phyloP scores from a whole-genome alignment of 2,113 vertebrate genomes.

The Cairina moschata region DNA sequence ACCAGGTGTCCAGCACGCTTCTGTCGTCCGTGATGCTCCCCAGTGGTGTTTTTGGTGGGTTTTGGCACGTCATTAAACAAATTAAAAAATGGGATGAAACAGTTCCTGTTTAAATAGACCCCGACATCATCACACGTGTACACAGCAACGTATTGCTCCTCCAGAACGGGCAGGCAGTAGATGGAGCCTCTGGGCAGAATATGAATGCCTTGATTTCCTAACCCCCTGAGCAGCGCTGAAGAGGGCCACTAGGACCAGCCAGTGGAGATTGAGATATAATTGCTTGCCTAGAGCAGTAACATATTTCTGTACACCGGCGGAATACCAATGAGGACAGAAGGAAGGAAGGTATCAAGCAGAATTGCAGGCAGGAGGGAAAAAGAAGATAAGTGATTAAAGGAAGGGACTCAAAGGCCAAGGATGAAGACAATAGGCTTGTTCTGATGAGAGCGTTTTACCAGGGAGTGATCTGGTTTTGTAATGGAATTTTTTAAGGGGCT shows the following conservation, averaged over 20 bases:
- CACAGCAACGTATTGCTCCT: conserved; percentile 19
- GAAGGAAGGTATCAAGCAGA: conserved; percentile 45
- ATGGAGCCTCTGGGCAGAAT: conserved; percentile 69
- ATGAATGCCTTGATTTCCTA: conserved; percentile 78
- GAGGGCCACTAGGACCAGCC: conserved; percentile 72
- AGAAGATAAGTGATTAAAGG: conserved; percentile 48
- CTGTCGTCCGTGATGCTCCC: background rate
- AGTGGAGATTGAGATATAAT: conserved; percentile 81
- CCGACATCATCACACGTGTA: conserved; percentile 46
- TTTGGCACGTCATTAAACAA: conserved; percentile 31
- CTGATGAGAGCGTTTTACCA: background rate
- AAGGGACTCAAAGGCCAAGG: conserved; percentile 3
- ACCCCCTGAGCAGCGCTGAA: conserved; percentile 63
- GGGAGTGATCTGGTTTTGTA: background rate
- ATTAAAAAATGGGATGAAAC: background rate
- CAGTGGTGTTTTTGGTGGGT: background rate
- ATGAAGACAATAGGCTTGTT: background rate
- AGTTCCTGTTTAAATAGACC: conserved; percentile 53
- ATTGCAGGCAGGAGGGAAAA: conserved; percentile 18
- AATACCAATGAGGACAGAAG: conserved; percentile 82
- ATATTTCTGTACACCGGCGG: conserved; percentile 75
- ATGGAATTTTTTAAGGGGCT: background rate
- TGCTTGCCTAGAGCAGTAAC: conserved; percentile 82
- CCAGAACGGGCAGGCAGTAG: conserved; percentile 30
- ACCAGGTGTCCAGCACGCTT: background rate